Evolutionary conservation across 1,140 invertebrate genomes (phyloP).

Genomic region (Belonocnema kinseyi): DNA sequence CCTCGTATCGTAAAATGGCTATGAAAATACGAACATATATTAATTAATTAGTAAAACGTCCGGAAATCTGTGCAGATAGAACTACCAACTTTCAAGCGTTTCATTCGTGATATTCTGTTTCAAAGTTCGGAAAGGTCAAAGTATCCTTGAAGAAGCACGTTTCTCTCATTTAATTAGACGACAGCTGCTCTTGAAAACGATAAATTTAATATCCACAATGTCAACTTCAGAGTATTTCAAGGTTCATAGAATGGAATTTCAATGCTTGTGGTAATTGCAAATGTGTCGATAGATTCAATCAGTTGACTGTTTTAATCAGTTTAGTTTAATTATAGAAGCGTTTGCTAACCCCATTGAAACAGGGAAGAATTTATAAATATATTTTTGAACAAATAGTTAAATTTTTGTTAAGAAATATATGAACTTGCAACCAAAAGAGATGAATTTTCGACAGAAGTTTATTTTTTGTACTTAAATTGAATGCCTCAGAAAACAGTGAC

Average conservation of each 20-base stretch:
- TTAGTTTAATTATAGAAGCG: no score
- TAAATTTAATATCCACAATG: no score
- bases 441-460: no score
- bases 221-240: background rate
- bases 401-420: no score
- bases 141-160: slow-evolving; percentile 9
- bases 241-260: background rate
- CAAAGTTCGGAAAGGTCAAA: slow-evolving; percentile 14
- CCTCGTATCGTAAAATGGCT: no score
- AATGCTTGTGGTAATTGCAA: background rate
- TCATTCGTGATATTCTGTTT: slow-evolving; percentile 19
- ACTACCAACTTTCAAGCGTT: slow-evolving; percentile 12
- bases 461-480: no score
- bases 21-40: no score
- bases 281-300: slow-evolving; percentile 11
- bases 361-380: no score
- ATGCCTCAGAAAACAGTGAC: no score
- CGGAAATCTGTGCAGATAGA: slow-evolving; percentile 12
- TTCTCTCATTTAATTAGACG: slow-evolving; percentile 6
- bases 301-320: background rate
- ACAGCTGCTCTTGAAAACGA: slow-evolving; percentile 21
- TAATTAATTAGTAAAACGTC: slow-evolving; percentile 14
- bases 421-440: no score
- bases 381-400: no score
- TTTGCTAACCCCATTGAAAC: no score